A percentile compares a stretch with the other conserved stretches of the same genome.
Evolutionary conservation across 2,113 vertebrate species (phyloP).

Genomic region (Todiramphus chloris): DNA sequence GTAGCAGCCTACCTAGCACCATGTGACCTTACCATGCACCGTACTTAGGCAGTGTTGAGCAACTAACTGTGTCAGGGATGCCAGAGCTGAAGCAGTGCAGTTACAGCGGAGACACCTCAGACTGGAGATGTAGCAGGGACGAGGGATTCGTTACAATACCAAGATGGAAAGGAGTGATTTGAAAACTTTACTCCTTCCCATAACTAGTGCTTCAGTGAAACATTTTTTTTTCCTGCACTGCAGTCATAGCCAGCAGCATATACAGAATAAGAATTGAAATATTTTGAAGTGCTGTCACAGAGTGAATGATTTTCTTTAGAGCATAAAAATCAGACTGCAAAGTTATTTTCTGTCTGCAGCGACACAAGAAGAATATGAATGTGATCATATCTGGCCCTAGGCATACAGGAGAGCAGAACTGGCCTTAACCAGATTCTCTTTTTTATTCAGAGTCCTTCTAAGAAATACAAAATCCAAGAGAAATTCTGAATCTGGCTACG

Average conservation of each 20-base stretch:
- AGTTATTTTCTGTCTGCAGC: constrained; percentile 54
- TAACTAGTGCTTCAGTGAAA: constrained; percentile 34
- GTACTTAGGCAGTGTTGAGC: background rate
- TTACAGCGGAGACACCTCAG: background rate
- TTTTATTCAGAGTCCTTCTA: constrained; percentile 7
- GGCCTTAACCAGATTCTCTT: background rate
- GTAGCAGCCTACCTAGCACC: background rate
- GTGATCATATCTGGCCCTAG: constrained; percentile 32
- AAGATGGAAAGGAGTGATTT: constrained; percentile 30
- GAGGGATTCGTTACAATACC: constrained; percentile 14
- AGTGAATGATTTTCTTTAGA: constrained; percentile 63
- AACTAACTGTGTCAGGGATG: background rate
- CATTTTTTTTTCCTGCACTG: background rate
- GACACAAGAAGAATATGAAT: constrained; percentile 57
- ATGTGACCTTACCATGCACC: background rate
- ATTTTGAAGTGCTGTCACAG: constrained; percentile 65
- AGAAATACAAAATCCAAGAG: constrained; percentile 38
- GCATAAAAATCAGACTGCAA: constrained; percentile 55
- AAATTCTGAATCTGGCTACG: constrained; percentile 19
- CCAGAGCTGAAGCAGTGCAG: background rate
- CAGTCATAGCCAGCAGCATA: constrained; percentile 55
- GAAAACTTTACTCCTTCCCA: constrained; percentile 1
- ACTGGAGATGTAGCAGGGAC: background rate
- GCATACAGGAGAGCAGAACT: constrained; percentile 14
- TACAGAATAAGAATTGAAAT: constrained; percentile 58